These are phyloP conservation scores for Pipistrellus pipistrellus DNA, from an alignment of 2,797 vertebrate genomes.

Conservation along the genomic window DNA sequence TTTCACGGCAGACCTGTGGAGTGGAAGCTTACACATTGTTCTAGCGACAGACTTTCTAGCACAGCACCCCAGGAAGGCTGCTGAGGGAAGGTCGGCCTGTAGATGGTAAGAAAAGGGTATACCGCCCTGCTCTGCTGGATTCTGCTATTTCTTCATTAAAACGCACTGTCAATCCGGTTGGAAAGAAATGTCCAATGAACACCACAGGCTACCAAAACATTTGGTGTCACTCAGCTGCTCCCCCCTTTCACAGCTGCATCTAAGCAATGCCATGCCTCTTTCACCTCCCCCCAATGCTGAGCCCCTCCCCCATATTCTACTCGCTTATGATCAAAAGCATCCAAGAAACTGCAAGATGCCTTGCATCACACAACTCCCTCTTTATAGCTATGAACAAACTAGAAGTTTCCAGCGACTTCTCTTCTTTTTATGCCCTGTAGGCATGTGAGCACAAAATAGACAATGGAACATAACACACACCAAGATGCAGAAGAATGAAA, in stretches of 20 bases:
- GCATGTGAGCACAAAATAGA: background rate
- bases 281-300: background rate
- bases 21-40: conserved; percentile 69
- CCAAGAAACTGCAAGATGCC: conserved; percentile 62
- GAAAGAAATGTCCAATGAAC: conserved; percentile 81
- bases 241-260: conserved; percentile 67
- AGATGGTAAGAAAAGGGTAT: conserved; percentile 71
- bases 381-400: conserved; percentile 57
- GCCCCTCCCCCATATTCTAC: background rate
- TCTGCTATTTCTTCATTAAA: conserved; percentile 79
- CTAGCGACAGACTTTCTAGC: conserved; percentile 64
- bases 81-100: conserved; percentile 71
- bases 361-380: conserved; percentile 33
- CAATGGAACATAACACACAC: background rate
- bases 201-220: conserved; percentile 73
- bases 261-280: background rate
- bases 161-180: conserved; percentile 76
- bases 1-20: conserved; percentile 76
- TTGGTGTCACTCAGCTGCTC: conserved; percentile 62
- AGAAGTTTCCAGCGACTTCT: conserved; percentile 54
- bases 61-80: conserved; percentile 70
- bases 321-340: conserved; percentile 70
- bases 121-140: conserved; percentile 48
- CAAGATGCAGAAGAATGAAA: background rate
- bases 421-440: conserved; percentile 5